Base-by-base conservation (phyloP, 2,888 invertebrate genomes). In the Scaptomyza parva region DNA sequence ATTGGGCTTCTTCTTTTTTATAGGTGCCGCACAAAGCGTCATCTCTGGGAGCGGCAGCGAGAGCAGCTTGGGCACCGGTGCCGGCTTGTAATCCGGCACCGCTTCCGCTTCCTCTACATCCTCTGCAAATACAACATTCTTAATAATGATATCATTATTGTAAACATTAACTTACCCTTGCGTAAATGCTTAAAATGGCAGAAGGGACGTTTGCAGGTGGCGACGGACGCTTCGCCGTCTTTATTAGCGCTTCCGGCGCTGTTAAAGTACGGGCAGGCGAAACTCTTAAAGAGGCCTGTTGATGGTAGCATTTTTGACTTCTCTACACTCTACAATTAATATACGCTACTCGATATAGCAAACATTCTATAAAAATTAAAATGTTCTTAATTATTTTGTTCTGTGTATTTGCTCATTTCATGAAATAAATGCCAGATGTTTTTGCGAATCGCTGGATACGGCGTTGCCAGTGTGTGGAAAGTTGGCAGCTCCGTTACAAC, bases 111-210 rank as follows among this genome's bases (percentile, higher is more conserved):
- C 45, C 9, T 91, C 90, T 12, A 69, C 78, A 72, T 84, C 79
- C 54, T 88, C 85, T 86, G 39, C 22, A 70, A 69, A 17, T 14
- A 20, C 7, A 33, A n/a, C 17, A 17, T 9, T 37, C 17, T 37
- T 37, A 17, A 9, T 17, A 37, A 3, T 17, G 37, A 17, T 17
- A 17, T 9, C 8, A 9, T 9, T 8, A 0, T 14, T 35, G 14
- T 35, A 40, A 18, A 12, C 12, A 33, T 12, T 41, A 7, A 66
- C 76, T 72, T 78, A 93, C 96, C 96, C 93, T 94, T 95, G 88
- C 94, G 95, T 77, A 94, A 93, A 92, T 98, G 98, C 89, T 96
- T 95, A 92, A 96, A 98, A 92, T 98, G 97, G 92, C 98, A 98
- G 92, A 97, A 97, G 20, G 97, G 97, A 86, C 98, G 93, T 79